Conservation (phyloP, 2,888 invertebrate genomes). For the Pheosia gnoma region DNA sequence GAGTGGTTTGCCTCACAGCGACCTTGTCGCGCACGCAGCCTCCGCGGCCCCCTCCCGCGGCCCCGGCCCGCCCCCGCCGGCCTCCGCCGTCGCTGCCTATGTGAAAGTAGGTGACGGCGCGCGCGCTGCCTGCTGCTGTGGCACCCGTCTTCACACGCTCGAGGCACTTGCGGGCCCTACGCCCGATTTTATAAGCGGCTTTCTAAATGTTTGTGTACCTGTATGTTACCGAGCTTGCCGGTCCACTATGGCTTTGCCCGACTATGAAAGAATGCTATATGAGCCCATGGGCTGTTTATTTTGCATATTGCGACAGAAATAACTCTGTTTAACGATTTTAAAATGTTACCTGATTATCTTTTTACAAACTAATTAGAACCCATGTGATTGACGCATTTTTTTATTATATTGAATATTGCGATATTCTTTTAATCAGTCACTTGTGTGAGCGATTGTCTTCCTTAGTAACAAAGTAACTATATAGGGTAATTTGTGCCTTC, state of each 20-base stretch:
- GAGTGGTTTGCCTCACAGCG: slow-evolving; percentile 83
- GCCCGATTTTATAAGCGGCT: slow-evolving; percentile 63
- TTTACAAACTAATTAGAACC: neutral
- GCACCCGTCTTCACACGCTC: slow-evolving; percentile 55
- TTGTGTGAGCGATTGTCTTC: neutral
- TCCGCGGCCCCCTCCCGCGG: slow-evolving; percentile 42
- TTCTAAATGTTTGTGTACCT: slow-evolving; percentile 65
- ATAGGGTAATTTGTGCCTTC: too few species aligned
- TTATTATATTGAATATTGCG: too few species aligned
- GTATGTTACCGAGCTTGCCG: slow-evolving; percentile 34
- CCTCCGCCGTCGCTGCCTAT: slow-evolving; percentile 59
- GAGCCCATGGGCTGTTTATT: neutral
- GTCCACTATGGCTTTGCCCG: slow-evolving; percentile 3
- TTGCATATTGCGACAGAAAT: neutral
- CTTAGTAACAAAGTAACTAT: too few species aligned
- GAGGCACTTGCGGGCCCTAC: slow-evolving; percentile 60
- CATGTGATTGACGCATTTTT: neutral
- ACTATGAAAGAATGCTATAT: neutral
- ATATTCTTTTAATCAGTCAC: neutral
- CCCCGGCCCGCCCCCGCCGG: slow-evolving; percentile 32
- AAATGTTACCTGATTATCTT: neutral
- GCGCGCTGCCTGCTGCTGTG: slow-evolving; percentile 48
- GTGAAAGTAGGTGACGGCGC: slow-evolving; percentile 77
- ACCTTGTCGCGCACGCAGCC: slow-evolving; percentile 71
- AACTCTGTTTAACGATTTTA: neutral